A percentile compares a stretch with the other conserved stretches of the same genome.
Conservation (phyloP, 2,888 invertebrate species). For the Coelopa pilipes region DNA sequence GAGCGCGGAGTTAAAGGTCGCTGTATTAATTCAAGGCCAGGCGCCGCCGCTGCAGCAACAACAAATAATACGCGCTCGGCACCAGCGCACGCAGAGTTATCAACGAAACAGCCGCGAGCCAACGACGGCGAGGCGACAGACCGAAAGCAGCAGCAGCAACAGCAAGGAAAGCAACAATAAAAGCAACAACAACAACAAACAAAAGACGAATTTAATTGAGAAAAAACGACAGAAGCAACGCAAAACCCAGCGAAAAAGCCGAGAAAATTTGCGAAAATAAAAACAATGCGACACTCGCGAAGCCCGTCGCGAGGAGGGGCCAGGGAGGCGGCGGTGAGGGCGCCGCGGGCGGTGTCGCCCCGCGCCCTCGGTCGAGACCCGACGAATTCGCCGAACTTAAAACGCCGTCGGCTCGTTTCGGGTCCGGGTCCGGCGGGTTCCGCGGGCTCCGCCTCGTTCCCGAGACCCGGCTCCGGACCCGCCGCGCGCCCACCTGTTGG, state of each 20-base stretch:
- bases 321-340: background rate
- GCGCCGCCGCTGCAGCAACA: conserved; percentile 44
- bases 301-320: too few relatives aligned
- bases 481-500: too few relatives aligned
- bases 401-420: too few relatives aligned
- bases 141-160: conserved; percentile 20
- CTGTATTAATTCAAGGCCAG: conserved; percentile 64
- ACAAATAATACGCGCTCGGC: background rate
- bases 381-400: too few relatives aligned
- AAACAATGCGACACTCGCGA: background rate
- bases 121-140: too few relatives aligned
- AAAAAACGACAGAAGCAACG: background rate
- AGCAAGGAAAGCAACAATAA: conserved; percentile 20
- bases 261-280: conserved; percentile 5
- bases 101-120: conserved; percentile 1
- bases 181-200: conserved; percentile 11
- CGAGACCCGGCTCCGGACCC: too few relatives aligned
- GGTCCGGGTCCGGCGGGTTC: too few relatives aligned
- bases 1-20: conserved; percentile 60
- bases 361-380: too few relatives aligned
- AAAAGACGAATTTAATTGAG: conserved; percentile 11
- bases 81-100: conserved; percentile 15
- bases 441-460: too few relatives aligned
- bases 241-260: background rate
- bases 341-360: background rate